Evolutionary conservation across 2,113 vertebrate genomes (phyloP).

Genomic region (Megaceryle maxima): DNA sequence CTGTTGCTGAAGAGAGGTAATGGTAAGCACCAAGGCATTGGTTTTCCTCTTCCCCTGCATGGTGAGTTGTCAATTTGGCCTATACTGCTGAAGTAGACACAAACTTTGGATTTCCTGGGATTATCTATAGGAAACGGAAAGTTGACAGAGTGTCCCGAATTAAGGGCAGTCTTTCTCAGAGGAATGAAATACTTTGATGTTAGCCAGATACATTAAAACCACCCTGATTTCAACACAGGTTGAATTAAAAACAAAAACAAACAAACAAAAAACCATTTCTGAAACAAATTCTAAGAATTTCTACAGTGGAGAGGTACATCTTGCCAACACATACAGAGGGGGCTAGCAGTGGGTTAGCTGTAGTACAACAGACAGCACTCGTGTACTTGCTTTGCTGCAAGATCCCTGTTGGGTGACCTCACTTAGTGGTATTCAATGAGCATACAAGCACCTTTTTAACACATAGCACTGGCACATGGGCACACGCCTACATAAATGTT

Average conservation of each 20-base stretch:
- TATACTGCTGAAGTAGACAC: background rate
- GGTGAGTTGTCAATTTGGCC: background rate
- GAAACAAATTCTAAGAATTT: background rate
- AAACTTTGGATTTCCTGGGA: background rate
- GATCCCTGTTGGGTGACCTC: background rate
- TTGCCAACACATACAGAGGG: background rate
- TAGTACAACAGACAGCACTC: background rate
- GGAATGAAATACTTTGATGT: background rate
- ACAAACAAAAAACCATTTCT: background rate
- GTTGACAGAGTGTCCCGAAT: background rate
- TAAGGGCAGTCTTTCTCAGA: background rate
- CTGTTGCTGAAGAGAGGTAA: background rate
- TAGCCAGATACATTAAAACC: background rate
- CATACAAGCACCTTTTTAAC: background rate
- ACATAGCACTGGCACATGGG: background rate
- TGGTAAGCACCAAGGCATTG: background rate
- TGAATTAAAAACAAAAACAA: background rate
- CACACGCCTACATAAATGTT: background rate
- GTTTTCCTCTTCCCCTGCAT: background rate
- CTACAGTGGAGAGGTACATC: background rate
- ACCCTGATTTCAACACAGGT: background rate
- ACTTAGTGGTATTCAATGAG: background rate
- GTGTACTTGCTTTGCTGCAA: background rate
- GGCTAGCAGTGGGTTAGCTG: background rate
- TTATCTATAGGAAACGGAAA: background rate